Evolutionary conservation across 1,140 invertebrate species (phyloP).

Genomic region (Eumeta japonica): DNA sequence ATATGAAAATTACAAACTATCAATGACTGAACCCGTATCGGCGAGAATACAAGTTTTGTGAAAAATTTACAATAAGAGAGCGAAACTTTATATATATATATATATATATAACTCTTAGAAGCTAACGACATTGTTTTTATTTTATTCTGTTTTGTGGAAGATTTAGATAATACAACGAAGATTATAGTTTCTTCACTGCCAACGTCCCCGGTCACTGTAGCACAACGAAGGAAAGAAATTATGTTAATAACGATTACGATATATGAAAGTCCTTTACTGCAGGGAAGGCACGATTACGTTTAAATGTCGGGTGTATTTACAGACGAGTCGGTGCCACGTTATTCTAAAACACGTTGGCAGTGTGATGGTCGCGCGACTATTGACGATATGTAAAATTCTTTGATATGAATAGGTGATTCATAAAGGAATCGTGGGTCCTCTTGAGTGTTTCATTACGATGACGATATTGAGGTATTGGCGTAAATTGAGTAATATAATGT

Average conservation of each 20-base stretch:
- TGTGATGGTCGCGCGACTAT: constrained; percentile 21
- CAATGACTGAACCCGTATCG: constrained; percentile 27
- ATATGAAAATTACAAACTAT: too few relatives aligned
- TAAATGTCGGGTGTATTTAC: constrained; percentile 41
- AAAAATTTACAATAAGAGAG: constrained; percentile 29
- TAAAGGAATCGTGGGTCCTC: too few relatives aligned
- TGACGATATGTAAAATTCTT: neutral
- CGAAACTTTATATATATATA: constrained; percentile 5
- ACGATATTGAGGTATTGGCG: too few relatives aligned
- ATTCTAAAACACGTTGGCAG: constrained; percentile 31
- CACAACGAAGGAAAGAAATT: constrained; percentile 26
- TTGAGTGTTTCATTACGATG: too few relatives aligned
- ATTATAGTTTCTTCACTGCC: constrained; percentile 23
- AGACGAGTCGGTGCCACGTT: constrained; percentile 24
- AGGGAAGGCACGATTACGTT: too few relatives aligned
- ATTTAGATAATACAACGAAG: constrained; percentile 13
- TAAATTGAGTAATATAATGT: too few relatives aligned
- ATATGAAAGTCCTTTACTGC: constrained; percentile 11
- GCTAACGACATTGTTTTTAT: neutral
- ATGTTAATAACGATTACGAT: constrained; percentile 4
- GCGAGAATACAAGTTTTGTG: constrained; percentile 22
- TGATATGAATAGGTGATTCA: too few relatives aligned
- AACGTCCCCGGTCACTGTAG: constrained; percentile 35
- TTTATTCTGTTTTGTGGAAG: constrained; percentile 19
- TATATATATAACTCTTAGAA: too few relatives aligned